Conservation (phyloP, 2,888 invertebrate species). For the Caenorhabditis macrosperma region DNA sequence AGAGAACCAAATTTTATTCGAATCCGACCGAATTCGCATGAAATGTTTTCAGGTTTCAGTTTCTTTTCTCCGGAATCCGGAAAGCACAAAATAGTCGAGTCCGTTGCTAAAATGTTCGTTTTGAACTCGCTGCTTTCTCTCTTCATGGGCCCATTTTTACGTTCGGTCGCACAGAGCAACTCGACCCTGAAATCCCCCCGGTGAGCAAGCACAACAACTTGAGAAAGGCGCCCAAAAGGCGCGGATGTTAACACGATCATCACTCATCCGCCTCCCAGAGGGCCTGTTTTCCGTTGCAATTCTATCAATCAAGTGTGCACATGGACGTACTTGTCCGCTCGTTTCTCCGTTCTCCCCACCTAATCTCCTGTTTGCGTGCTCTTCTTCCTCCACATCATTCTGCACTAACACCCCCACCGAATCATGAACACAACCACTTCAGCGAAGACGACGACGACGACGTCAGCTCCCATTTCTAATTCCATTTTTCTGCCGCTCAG, state of each 20-base stretch:
- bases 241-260: constrained; percentile 31
- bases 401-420: constrained; percentile 34
- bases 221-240: no score
- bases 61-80: no score
- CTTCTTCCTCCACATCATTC: constrained; percentile 5
- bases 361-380: constrained; percentile 9
- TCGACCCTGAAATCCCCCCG: background rate
- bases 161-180: background rate
- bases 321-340: background rate
- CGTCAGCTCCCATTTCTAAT: constrained; percentile 48
- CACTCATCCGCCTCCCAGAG: constrained; percentile 26
- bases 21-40: no score
- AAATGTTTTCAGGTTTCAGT: no score
- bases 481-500: constrained; percentile 39
- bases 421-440: constrained; percentile 39
- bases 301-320: constrained; percentile 2
- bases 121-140: background rate
- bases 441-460: constrained; percentile 22
- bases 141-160: background rate
- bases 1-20: no score
- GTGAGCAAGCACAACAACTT: no score
- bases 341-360: background rate
- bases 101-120: background rate
- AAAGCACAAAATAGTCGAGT: background rate
- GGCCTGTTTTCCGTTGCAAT: background rate